Percentiles rank a stretch among this genome's conserved stretches.
Conservation (phyloP, 2,888 invertebrate species). For the Achlya flavicornis region DNA sequence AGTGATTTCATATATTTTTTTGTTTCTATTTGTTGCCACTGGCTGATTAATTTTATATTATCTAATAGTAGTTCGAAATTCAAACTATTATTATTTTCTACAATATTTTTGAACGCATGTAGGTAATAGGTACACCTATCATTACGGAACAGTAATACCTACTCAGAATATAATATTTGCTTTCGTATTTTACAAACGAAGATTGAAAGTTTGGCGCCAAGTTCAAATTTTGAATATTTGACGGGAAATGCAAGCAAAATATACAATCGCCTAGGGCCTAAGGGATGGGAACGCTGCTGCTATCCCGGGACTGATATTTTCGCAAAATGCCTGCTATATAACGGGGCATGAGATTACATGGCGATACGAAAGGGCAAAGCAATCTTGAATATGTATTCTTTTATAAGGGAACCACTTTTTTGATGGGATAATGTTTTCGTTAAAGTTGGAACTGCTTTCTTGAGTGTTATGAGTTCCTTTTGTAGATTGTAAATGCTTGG, state of each 20-base stretch:
- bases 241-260: conserved; percentile 7
- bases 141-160: too few relatives aligned
- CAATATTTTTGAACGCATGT: too few relatives aligned
- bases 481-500: too few relatives aligned
- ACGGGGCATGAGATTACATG: not conserved
- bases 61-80: not conserved
- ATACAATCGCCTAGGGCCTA: conserved; percentile 1
- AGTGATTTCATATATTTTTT: too few relatives aligned
- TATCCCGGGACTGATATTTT: not conserved
- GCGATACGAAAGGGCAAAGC: not conserved
- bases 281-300: not conserved
- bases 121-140: too few relatives aligned
- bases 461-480: not conserved
- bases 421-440: not conserved
- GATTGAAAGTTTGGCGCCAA: too few relatives aligned
- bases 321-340: not conserved
- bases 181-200: too few relatives aligned
- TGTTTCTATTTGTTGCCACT: not conserved
- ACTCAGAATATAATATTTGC: too few relatives aligned
- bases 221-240: conserved; percentile 4
- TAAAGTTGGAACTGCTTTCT: not conserved
- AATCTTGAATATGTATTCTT: not conserved
- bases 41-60: not conserved
- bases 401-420: not conserved
- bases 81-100: not conserved